A percentile compares a stretch with the other conserved stretches of the same genome.
Conservation (phyloP, 92 coral and sea anemone species). For the Epizoanthus illoricatus region DNA sequence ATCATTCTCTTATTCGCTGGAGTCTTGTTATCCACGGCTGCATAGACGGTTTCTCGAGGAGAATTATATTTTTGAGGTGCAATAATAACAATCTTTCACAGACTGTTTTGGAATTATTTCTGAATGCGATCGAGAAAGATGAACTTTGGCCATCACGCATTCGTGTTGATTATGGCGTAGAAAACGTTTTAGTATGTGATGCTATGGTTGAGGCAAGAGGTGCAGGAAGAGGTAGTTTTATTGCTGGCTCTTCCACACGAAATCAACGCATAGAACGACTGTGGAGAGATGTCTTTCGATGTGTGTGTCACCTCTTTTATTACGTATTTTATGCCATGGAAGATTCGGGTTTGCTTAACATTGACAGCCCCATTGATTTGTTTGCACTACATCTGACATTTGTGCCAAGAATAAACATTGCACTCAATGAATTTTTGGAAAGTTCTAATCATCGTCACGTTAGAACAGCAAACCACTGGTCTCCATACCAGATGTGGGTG, state of each 20-base stretch:
- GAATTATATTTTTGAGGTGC: conserved; percentile 48
- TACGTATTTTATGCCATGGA: conserved; percentile 52
- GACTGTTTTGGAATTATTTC: conserved; percentile 55
- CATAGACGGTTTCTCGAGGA: conserved; percentile 50
- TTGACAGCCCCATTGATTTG: conserved; percentile 25
- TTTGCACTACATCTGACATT: conserved; percentile 41
- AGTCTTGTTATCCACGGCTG: conserved; percentile 52
- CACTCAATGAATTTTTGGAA: conserved; percentile 45
- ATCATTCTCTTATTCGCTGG: conserved; percentile 47
- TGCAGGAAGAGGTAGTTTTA: conserved; percentile 49
- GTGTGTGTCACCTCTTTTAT: conserved; percentile 40
- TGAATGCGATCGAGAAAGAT: conserved; percentile 45
- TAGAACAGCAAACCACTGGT: conserved; percentile 44
- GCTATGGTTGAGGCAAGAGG: conserved; percentile 50
- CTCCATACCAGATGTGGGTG: conserved; percentile 48
- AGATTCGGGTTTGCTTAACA: conserved; percentile 45
- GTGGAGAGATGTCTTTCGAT: conserved; percentile 51
- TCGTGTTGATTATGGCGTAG: conserved; percentile 48
- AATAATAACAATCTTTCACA: conserved; percentile 51
- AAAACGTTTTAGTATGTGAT: conserved; percentile 52
- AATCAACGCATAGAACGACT: conserved; percentile 60
- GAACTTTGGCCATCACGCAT: conserved; percentile 48
- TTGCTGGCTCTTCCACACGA: conserved; percentile 53
- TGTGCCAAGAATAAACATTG: conserved; percentile 41
- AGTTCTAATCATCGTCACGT: conserved; percentile 37